A percentile compares a stretch with the other conserved stretches of the same genome.
These are phyloP conservation scores for Drosophila niveifrons DNA, from an alignment of 2,888 invertebrate species.

Conservation along the genomic window DNA sequence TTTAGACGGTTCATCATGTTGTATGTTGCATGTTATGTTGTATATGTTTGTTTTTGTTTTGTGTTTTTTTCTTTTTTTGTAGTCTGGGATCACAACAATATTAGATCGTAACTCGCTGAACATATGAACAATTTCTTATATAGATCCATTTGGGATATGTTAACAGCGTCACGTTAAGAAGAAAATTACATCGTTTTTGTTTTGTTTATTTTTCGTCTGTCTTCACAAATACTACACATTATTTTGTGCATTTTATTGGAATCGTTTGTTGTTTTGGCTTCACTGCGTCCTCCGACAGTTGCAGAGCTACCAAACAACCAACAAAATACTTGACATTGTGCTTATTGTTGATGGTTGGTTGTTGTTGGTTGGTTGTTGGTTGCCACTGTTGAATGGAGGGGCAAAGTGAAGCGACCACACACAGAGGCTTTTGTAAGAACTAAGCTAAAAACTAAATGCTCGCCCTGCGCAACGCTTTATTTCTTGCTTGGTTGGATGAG, in stretches of 20 bases:
- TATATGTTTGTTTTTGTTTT: constrained; percentile 10
- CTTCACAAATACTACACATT: constrained; percentile 80
- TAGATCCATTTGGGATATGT: constrained; percentile 26
- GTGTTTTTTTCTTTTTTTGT: constrained; percentile 6
- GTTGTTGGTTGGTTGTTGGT: constrained; percentile 14
- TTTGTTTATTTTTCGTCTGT: constrained; percentile 32
- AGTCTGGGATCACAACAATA: constrained; percentile 39
- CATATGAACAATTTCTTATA: constrained; percentile 44
- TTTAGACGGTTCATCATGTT: constrained; percentile 31
- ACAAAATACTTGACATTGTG: constrained; percentile 57
- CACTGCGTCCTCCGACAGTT: constrained; percentile 28
- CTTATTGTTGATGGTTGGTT: constrained; percentile 23
- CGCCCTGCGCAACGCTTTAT: constrained; percentile 59
- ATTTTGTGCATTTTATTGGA: constrained; percentile 81
- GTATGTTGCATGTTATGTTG: constrained; percentile 10
- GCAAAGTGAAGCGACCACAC: constrained; percentile 47
- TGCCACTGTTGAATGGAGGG: constrained; percentile 27
- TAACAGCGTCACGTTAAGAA: constrained; percentile 20
- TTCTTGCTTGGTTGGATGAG: background rate
- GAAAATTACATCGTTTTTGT: constrained; percentile 24
- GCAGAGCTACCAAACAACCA: constrained; percentile 23
- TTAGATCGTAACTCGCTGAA: constrained; percentile 35
- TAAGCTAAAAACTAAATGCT: constrained; percentile 80
- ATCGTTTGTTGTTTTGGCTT: constrained; percentile 65
- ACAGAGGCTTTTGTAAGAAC: constrained; percentile 68